Percentiles rank a stretch among this genome's conserved stretches.
Evolutionary conservation across 2,113 vertebrate genomes (phyloP).

Genomic region (Piaya cayana): DNA sequence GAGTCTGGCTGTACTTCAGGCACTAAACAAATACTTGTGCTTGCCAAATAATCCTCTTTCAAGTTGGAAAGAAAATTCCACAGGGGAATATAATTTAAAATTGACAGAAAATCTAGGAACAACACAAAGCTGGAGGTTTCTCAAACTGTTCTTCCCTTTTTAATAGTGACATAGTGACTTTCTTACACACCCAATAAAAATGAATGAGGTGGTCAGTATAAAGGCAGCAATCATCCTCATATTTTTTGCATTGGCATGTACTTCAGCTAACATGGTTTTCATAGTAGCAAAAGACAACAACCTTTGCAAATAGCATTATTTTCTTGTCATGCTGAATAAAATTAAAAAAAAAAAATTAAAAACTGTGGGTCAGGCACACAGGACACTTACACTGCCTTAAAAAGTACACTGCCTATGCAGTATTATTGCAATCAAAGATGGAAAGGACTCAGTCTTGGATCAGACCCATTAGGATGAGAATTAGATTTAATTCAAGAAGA

Average conservation of each 20-base stretch:
- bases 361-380: not conserved
- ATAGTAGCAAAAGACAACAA: not conserved
- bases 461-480: not conserved
- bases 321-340: not conserved
- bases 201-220: not conserved
- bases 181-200: not conserved
- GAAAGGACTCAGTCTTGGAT: not conserved
- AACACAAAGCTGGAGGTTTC: not conserved
- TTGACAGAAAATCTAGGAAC: not conserved
- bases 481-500: not conserved
- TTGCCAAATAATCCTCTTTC: not conserved
- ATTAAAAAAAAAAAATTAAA: not conserved
- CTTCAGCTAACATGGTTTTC: not conserved
- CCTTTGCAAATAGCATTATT: not conserved
- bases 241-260: not conserved
- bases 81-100: constrained; percentile 5
- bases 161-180: not conserved
- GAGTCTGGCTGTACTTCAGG: not conserved
- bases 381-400: not conserved
- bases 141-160: not conserved
- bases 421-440: not conserved
- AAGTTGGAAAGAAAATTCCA: not conserved
- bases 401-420: not conserved
- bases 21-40: not conserved
- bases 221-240: not conserved